These are phyloP conservation scores for Scrobipalpa atriplicella DNA, from an alignment of 2,888 invertebrate species.

Conservation along the genomic window DNA sequence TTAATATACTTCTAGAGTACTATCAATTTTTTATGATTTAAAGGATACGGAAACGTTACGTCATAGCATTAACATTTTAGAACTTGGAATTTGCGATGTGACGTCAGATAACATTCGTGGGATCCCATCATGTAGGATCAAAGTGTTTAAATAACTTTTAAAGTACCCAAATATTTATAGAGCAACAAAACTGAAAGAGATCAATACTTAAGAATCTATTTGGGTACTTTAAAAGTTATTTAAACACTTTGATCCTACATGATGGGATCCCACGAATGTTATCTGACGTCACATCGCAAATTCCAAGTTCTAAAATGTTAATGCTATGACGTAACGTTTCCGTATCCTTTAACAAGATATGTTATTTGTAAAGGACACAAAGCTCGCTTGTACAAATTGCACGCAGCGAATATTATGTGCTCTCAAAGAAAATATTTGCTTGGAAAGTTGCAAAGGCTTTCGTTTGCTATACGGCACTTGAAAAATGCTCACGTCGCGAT, in stretches of 20 bases:
- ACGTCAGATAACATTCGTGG: background rate
- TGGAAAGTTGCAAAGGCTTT: slow-evolving; percentile 6
- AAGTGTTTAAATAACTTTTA: too few relatives aligned
- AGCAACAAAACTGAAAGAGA: too few relatives aligned
- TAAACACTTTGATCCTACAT: too few relatives aligned
- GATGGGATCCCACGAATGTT: too few relatives aligned
- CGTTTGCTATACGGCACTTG: background rate
- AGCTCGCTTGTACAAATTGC: slow-evolving; percentile 1
- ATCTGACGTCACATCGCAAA: background rate
- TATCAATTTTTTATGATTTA: too few relatives aligned
- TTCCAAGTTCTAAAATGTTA: background rate
- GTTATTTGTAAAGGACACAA: background rate
- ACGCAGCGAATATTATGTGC: background rate
- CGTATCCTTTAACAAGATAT: slow-evolving; percentile 9
- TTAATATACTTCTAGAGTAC: too few relatives aligned
- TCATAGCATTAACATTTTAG: background rate
- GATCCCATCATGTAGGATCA: too few relatives aligned
- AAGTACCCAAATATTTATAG: too few relatives aligned
- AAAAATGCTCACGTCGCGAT: slow-evolving; percentile 5
- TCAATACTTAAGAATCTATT: too few relatives aligned
- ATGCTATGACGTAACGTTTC: background rate
- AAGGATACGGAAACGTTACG: background rate
- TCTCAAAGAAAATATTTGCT: slow-evolving; percentile 8
- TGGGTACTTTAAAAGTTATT: too few relatives aligned
- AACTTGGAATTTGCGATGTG: background rate